Evolutionary conservation across 2,888 invertebrate genomes (phyloP), one percentile per base, ranked within the genome.

Genomic region (Stratiomys singularior): DNA sequence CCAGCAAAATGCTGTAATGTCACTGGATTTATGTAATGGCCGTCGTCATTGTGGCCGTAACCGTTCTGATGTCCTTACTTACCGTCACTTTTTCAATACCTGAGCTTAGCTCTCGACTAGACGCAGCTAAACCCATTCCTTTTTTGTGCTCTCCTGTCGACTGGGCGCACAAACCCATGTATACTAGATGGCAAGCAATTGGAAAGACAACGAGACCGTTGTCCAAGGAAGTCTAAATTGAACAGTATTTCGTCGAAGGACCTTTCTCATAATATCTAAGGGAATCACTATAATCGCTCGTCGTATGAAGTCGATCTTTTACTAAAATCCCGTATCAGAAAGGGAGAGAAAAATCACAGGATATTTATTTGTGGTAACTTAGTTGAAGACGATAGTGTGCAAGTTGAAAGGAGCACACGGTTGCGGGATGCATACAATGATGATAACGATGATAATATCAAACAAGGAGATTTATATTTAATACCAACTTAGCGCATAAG

Each of bases 181-280:
- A 15, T 67, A 15, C 30, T 71, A 9, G 27, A n/a, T 37, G 7
- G 46, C 47, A 71, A n/a, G 15, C 69, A 47, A 52, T 18, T 52
- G 44, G 37, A 11, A 9, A 27, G 37, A 37, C n/a, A n/a, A n/a
- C n/a, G 5, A 27, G 11, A 64, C n/a, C 52, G 28, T 21, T 28
- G 71, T n/a, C 28, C 28, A 18, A 27, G 28, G 27, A 72, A 72
- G 71, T 46, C 30, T 56, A 56, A 72, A 28, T 52, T 72, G 56
- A 72, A 72, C 52, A 56, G 30, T 52, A 52, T 52, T 72, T 72
- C 56, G 56, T 52, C 56, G 18, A 72, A 72, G 71, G 56, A 72
- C 56, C 28, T 28, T 72, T 56, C 71, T 47, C 18, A 52, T 27
- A 56, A 72, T 56, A 52, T 72, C 52, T 56, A 72, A 56, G 52